phyloP scores from a whole-genome alignment of 2,797 vertebrate genomes.

The Meriones psammophilus region DNA sequence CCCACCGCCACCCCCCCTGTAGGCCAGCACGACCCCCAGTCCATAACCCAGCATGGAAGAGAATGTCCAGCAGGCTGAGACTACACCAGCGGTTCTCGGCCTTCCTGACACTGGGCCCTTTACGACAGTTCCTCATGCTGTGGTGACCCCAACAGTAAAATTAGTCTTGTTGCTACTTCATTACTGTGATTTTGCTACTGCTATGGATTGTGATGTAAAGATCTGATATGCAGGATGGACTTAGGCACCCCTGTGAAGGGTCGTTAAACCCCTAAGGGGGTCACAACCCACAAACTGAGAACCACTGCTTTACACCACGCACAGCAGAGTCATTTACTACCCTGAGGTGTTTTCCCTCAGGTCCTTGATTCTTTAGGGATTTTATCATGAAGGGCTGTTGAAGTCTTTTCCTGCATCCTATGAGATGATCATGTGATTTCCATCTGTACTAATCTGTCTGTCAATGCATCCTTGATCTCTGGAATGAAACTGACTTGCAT shows the following conservation, averaged over 20 bases:
- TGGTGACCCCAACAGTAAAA: not conserved
- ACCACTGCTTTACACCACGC: not conserved
- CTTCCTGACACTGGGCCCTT: not conserved
- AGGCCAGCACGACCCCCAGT: fast-evolving
- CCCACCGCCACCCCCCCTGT: no score
- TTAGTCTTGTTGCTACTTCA: not conserved
- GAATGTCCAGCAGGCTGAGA: not conserved
- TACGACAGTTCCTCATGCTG: not conserved
- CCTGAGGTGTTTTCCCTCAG: not conserved
- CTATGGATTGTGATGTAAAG: not conserved
- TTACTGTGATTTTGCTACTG: not conserved
- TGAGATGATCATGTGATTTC: not conserved
- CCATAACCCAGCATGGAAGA: not conserved
- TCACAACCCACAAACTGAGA: not conserved
- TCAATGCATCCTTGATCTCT: not conserved
- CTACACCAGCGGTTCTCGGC: no score
- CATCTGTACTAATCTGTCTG: not conserved
- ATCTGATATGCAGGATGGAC: not conserved
- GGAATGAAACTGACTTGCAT: not conserved
- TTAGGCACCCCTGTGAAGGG: not conserved
- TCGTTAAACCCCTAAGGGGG: not conserved
- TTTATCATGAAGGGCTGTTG: not conserved
- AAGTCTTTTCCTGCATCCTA: not conserved
- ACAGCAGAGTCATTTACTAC: not conserved
- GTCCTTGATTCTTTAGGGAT: not conserved